These are phyloP conservation scores for Chondrilla cf. caribensis DNA, from an alignment of 37 sponge, comb jelly and placozoan species.

Conservation along the genomic window DNA sequence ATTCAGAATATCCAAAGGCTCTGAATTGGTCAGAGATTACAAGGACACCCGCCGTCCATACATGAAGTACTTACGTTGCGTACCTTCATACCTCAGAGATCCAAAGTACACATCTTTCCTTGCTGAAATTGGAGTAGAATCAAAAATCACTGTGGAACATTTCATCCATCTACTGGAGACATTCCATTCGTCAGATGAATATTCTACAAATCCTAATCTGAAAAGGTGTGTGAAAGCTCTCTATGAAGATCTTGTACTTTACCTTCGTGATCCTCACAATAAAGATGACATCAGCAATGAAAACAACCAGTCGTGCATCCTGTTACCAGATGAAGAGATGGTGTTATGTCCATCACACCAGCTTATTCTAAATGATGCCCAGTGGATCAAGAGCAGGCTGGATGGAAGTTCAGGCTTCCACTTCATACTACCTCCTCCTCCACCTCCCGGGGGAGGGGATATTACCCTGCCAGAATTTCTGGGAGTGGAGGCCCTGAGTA, in stretches of 20 bases:
- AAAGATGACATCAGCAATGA: neutral
- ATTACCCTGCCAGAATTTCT: slow-evolving; percentile 30
- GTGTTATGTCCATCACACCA: neutral
- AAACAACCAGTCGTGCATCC: neutral
- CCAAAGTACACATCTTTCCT: neutral
- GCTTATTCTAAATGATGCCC: slow-evolving; percentile 22
- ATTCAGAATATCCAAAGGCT: neutral
- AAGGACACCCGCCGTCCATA: neutral
- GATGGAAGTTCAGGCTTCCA: neutral
- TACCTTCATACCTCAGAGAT: neutral
- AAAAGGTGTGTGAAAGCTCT: neutral
- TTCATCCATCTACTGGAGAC: neutral
- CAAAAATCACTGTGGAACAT: neutral
- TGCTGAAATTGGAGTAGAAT: neutral
- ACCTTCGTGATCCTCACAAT: neutral
- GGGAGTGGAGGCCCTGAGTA: slow-evolving; percentile 33
- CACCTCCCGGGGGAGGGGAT: neutral
- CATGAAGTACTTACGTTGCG: neutral
- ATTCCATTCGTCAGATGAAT: too few species aligned
- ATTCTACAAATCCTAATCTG: neutral
- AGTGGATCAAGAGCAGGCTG: neutral
- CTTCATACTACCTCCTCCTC: slow-evolving; percentile 10
- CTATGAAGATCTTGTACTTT: neutral
- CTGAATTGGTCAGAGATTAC: neutral
- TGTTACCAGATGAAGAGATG: neutral